phyloP scores from a whole-genome alignment of 1,140 invertebrate genomes.

The Pinna nobilis region DNA sequence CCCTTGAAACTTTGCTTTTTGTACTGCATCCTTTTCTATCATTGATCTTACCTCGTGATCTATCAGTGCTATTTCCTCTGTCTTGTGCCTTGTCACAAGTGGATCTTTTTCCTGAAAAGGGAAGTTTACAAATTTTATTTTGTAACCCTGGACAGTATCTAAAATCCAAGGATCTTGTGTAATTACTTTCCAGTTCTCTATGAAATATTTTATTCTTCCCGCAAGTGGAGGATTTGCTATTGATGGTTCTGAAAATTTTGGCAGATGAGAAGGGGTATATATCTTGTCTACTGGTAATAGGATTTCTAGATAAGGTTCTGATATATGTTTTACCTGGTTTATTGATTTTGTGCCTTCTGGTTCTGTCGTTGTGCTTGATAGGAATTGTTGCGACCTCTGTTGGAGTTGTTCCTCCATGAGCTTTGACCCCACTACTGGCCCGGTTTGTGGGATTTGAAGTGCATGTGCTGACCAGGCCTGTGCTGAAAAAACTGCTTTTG shows the following conservation, averaged over 20 bases:
- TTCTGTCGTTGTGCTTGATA: not conserved
- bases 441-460: not conserved
- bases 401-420: not conserved
- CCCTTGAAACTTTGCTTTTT: not conserved
- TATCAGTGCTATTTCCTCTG: not conserved
- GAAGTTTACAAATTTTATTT: not conserved
- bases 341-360: too few species aligned
- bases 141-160: too few species aligned
- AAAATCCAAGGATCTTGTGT: too few species aligned
- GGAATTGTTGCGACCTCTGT: too few species aligned
- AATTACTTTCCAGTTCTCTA: too few species aligned
- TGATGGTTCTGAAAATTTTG: not conserved
- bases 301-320: not conserved
- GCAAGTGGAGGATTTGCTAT: not conserved
- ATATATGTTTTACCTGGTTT: not conserved
- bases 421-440: not conserved
- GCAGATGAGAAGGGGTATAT: not conserved
- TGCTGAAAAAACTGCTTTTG: constrained; percentile 1
- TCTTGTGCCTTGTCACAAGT: not conserved
- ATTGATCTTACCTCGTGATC: not conserved
- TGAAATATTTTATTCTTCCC: constrained; percentile 1
- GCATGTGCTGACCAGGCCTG: too few species aligned
- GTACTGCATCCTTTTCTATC: not conserved
- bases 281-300: not conserved
- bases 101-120: not conserved